Conservation (phyloP, 2,888 invertebrate species). For the Byasa hedistus region DNA sequence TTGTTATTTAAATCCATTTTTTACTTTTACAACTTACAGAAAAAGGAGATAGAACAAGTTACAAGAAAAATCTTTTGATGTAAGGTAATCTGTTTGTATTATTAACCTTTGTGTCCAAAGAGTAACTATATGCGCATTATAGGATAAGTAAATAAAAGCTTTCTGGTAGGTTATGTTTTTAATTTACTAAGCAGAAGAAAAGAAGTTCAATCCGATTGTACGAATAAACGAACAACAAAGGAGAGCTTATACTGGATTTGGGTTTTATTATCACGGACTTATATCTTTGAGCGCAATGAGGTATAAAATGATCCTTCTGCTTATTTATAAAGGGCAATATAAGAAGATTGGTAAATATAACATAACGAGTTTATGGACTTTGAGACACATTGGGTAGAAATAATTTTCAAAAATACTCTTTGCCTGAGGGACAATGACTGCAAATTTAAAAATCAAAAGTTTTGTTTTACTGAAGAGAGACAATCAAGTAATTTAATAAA, state of each 20-base stretch:
- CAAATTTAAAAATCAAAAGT: too few relatives aligned
- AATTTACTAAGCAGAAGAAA: slow-evolving; percentile 4
- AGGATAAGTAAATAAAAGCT: not conserved
- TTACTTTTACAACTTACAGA: too few relatives aligned
- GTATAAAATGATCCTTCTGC: not conserved
- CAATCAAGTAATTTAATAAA: too few relatives aligned
- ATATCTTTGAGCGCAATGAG: slow-evolving; percentile 9
- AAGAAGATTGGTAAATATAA: slow-evolving; percentile 4
- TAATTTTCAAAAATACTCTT: too few relatives aligned
- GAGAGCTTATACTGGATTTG: slow-evolving; percentile 11
- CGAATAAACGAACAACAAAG: slow-evolving; percentile 11
- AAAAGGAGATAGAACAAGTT: too few relatives aligned
- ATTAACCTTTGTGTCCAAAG: too few relatives aligned
- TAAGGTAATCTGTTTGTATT: too few relatives aligned
- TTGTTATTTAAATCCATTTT: too few relatives aligned
- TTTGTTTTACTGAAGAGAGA: too few relatives aligned
- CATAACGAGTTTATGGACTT: not conserved
- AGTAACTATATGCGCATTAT: not conserved
- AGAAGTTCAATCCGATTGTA: slow-evolving; percentile 13
- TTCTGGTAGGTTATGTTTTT: not conserved
- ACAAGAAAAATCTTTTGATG: too few relatives aligned
- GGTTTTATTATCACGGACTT: slow-evolving; percentile 16
- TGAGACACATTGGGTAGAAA: not conserved
- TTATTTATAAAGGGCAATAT: slow-evolving; percentile 2
- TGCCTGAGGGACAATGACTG: too few relatives aligned